Conservation (phyloP, 2,888 invertebrate genomes). For the Cantharis flavilabris region DNA sequence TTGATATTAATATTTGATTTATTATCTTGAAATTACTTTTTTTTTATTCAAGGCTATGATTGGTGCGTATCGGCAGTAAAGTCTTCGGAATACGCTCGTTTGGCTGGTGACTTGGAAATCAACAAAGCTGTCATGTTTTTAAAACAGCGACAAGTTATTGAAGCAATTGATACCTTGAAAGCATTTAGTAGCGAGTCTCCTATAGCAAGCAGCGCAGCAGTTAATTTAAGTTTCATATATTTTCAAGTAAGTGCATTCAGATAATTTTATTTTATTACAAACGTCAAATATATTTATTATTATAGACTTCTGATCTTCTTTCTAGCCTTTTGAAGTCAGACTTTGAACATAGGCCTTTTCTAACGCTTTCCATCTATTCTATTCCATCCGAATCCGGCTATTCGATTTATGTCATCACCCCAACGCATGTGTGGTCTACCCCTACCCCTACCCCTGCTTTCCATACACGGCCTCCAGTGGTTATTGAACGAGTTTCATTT, state of each 20-base stretch:
- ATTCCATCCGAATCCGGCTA: no score
- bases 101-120: slow-evolving; percentile 88
- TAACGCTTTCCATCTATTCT: no score
- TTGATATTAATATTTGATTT: no score
- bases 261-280: background rate
- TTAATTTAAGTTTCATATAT: slow-evolving; percentile 85
- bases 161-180: slow-evolving; percentile 83
- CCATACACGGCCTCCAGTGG: no score
- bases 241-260: slow-evolving; percentile 62
- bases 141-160: slow-evolving; percentile 76
- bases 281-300: no score
- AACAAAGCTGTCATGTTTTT: slow-evolving; percentile 87
- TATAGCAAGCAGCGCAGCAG: slow-evolving; percentile 82
- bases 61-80: slow-evolving; percentile 97
- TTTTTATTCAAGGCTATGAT: slow-evolving; percentile 56
- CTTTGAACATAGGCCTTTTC: no score
- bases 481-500: no score
- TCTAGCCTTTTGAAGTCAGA: no score
- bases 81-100: slow-evolving; percentile 80
- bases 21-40: background rate
- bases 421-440: no score
- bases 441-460: no score
- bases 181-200: slow-evolving; percentile 85
- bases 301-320: no score
- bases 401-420: no score